These are phyloP conservation scores for Planiliza haematocheilus DNA, from an alignment of 2,113 vertebrate species.

Conservation along the genomic window DNA sequence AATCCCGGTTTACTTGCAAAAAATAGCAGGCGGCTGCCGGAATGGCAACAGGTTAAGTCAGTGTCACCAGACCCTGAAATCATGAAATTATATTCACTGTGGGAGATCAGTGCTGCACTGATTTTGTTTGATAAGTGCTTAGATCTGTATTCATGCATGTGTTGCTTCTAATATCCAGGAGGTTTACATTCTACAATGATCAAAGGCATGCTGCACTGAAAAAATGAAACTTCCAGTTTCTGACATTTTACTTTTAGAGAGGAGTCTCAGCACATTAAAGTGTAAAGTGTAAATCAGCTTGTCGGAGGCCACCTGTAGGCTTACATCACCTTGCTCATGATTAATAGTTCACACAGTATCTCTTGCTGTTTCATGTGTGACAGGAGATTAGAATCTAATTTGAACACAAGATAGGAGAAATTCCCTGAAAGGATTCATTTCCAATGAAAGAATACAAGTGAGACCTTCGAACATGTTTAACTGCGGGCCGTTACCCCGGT, in stretches of 20 bases:
- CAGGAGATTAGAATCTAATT: conserved; percentile 1
- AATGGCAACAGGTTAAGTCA: no score
- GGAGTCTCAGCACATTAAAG: background rate
- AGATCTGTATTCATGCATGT: background rate
- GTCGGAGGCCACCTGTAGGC: background rate
- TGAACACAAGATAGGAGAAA: background rate
- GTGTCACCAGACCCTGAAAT: background rate
- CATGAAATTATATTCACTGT: background rate
- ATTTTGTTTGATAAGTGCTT: background rate
- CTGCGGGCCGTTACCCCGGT: background rate
- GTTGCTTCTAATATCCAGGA: conserved; percentile 1
- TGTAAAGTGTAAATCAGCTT: background rate
- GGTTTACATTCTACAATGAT: no score
- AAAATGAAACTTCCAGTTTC: no score
- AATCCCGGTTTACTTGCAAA: no score
- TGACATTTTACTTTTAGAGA: no score
- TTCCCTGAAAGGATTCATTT: background rate
- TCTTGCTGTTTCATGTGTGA: background rate
- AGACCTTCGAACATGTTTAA: background rate
- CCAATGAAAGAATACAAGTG: background rate
- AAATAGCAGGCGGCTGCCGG: no score
- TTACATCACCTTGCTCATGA: background rate
- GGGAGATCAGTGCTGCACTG: background rate
- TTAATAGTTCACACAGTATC: background rate
- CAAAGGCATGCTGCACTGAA: no score